Evolutionary conservation across 2,797 vertebrate species (phyloP), one percentile per base, ranked within the genome.

Genomic region (Squalus acanthias): DNA sequence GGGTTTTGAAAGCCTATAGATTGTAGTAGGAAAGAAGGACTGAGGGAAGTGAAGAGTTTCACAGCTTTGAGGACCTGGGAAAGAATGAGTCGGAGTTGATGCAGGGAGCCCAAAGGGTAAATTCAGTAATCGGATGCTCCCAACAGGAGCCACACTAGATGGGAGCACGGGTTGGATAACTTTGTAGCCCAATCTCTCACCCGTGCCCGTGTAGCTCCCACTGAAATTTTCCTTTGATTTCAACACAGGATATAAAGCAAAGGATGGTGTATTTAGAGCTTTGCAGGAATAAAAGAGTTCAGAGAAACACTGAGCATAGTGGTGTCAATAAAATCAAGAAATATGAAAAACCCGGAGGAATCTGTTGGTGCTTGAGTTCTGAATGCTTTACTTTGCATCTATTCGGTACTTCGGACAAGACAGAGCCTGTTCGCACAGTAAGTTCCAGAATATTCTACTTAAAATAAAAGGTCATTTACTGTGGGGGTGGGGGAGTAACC

Each of bases 401-500:
- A 67, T 67, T 93, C n/a, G 67, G n/a, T 65, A 24, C 91, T 67
- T 93, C 22, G n/a, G 65, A 93, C n/a, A 93, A 93, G 13, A 24
- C n/a, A 39, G 17, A 93, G 29, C 4, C n/a, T 24, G 65, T 46
- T 3, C 8, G 20, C 63, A 92, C 20, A 67, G 63, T 39, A 46
- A 24, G n/a, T 24, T 67, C 60, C n/a, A 69, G n/a, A 93, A 93
- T 93, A 46, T 39, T 69, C 65, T 46, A 93, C 65, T 93, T 67
- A 93, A 74, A 72, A 95, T 17, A 57, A 33, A 95, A 95, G 70
- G 70, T 95, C 22, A 95, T 76, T 95, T 69, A 46, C 93, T 46
- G 70, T 53, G 93, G 46, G 50, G 70, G 70, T 7, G 12, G 94
- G 94, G 69, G 12, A 57, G 70, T 53, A 57, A 33, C 94, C 46